A percentile compares a stretch with the other conserved stretches of the same genome.
phyloP scores from a whole-genome alignment of 2,797 vertebrate species.

The Brotula barbata region DNA sequence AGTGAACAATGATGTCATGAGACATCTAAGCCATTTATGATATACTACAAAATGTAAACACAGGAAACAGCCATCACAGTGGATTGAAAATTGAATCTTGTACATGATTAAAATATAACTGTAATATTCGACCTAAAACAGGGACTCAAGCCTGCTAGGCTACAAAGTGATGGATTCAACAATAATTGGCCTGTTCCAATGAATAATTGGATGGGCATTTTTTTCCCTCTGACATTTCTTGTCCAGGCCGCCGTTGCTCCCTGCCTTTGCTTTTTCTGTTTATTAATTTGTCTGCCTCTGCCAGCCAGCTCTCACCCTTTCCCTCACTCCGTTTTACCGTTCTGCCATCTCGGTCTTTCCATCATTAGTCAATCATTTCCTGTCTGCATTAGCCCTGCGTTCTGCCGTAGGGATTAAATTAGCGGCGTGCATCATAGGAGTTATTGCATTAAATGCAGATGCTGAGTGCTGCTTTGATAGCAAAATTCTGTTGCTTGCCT shows the following conservation, averaged over 20 bases:
- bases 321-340: slow-evolving; percentile 19
- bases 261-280: background rate
- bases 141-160: no score
- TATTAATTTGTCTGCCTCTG: background rate
- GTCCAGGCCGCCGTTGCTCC: background rate
- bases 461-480: slow-evolving; percentile 49
- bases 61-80: no score
- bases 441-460: slow-evolving; percentile 50
- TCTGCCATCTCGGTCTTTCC: slow-evolving; percentile 28
- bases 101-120: no score
- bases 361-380: slow-evolving; percentile 57
- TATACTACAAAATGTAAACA: no score
- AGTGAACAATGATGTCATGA: no score
- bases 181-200: no score
- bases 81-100: no score
- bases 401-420: slow-evolving; percentile 63
- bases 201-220: no score
- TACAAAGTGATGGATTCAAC: no score
- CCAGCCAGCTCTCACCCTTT: background rate
- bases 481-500: slow-evolving; percentile 43
- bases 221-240: background rate
- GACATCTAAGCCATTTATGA: no score
- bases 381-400: slow-evolving; percentile 60
- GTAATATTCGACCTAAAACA: no score
- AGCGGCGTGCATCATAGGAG: slow-evolving; percentile 27